These are phyloP conservation scores for Takifugu rubripes DNA, from an alignment of 2,797 vertebrate genomes.

Conservation along the genomic window DNA sequence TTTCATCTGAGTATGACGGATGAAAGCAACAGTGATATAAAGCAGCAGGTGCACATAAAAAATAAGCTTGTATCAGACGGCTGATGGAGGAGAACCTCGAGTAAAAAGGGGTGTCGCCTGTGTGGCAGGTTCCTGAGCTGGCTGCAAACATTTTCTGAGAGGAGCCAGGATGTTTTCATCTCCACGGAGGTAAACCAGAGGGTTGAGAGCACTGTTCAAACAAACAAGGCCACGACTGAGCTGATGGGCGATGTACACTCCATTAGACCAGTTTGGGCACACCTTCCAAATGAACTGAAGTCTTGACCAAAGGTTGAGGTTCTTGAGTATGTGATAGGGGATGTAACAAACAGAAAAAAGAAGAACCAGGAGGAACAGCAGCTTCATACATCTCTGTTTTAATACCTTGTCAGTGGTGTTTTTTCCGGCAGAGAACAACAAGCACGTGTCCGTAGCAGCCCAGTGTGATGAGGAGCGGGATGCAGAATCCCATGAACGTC, in stretches of 20 bases:
- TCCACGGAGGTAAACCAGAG: constrained; percentile 75
- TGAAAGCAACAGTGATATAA: no score
- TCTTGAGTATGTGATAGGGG: constrained; percentile 77
- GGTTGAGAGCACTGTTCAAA: constrained; percentile 80
- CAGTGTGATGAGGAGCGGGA: constrained; percentile 74
- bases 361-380: constrained; percentile 71
- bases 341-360: constrained; percentile 82
- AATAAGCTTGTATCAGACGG: not conserved
- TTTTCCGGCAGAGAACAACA: not conserved
- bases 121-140: not conserved
- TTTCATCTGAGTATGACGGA: no score
- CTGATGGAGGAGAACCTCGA: not conserved
- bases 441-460: constrained; percentile 77
- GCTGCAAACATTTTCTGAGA: not conserved
- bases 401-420: constrained; percentile 47
- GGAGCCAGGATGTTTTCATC: constrained; percentile 21
- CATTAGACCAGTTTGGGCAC: constrained; percentile 47
- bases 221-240: constrained; percentile 75
- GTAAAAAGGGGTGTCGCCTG: not conserved
- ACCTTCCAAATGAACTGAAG: constrained; percentile 15
- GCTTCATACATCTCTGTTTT: constrained; percentile 67
- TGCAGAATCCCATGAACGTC: constrained; percentile 69
- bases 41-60: no score
- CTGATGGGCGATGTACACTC: constrained; percentile 73
- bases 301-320: constrained; percentile 73